Conservation (phyloP, 2,888 invertebrate genomes). For the Caenorhabditis sp. region DNA sequence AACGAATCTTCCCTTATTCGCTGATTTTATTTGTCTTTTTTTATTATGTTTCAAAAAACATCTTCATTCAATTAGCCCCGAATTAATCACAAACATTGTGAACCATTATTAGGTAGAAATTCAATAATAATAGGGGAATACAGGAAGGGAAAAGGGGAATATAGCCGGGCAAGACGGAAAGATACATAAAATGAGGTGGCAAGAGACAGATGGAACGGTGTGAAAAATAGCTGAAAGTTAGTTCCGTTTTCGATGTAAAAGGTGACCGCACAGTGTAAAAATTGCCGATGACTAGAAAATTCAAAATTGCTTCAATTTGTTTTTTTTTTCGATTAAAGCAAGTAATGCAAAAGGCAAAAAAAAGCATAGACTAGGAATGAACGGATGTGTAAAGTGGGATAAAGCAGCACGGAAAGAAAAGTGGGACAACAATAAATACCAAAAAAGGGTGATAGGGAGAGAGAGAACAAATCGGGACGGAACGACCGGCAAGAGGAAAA, state of each 20-base stretch:
- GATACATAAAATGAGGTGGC: conserved; percentile 6
- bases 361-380: conserved; percentile 1
- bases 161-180: conserved; percentile 16
- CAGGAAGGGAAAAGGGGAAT: background rate
- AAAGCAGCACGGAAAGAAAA: background rate
- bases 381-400: background rate
- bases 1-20: too few species aligned
- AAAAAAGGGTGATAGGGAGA: background rate
- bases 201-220: conserved; percentile 4
- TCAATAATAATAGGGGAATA: conserved; percentile 5
- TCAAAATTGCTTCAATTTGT: background rate
- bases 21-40: background rate
- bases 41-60: background rate
- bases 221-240: background rate
- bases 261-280: conserved; percentile 3
- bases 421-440: background rate
- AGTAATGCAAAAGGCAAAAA: background rate
- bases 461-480: background rate
- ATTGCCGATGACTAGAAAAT: background rate
- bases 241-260: conserved; percentile 14
- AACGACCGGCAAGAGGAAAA: conserved; percentile 33
- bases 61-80: background rate
- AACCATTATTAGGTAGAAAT: conserved; percentile 5
- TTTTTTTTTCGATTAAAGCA: conserved; percentile 8
- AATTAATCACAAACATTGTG: conserved; percentile 18